Evolutionary conservation across 2,113 vertebrate species (phyloP).

Genomic region (Pedetes capensis): DNA sequence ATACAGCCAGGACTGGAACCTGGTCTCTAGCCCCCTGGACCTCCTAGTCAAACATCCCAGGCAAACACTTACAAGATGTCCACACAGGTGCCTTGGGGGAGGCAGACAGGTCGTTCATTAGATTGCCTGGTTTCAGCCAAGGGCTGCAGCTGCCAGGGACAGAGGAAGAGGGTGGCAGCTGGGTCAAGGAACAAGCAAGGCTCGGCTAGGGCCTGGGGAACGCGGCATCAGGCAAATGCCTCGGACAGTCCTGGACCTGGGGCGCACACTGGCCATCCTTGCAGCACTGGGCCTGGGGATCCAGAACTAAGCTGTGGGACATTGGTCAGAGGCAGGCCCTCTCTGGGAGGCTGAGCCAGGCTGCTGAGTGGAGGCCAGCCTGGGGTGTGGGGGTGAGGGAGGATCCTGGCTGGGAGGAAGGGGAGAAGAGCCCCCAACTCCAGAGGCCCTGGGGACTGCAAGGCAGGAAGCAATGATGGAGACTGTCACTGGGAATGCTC

Average conservation of each 20-base stretch:
- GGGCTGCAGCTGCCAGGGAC: background rate
- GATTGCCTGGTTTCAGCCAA: background rate
- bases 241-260: no score
- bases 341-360: background rate
- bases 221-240: background rate
- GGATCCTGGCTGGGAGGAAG: background rate
- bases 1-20: background rate
- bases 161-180: background rate
- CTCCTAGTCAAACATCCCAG: background rate
- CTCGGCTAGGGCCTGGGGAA: background rate
- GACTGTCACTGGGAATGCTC: background rate
- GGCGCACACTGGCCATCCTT: background rate
- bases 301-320: background rate
- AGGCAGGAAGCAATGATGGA: background rate
- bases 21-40: background rate
- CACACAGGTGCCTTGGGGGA: background rate
- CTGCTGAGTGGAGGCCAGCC: background rate
- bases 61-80: background rate
- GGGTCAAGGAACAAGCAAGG: background rate
- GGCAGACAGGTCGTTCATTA: background rate
- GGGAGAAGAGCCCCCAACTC: background rate
- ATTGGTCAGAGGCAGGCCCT: background rate
- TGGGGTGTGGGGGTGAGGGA: background rate
- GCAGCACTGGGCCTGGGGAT: background rate
- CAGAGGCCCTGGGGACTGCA: background rate